These are phyloP conservation scores for Cyanoliseus patagonus DNA, from an alignment of 2,113 vertebrate species.

Conservation along the genomic window DNA sequence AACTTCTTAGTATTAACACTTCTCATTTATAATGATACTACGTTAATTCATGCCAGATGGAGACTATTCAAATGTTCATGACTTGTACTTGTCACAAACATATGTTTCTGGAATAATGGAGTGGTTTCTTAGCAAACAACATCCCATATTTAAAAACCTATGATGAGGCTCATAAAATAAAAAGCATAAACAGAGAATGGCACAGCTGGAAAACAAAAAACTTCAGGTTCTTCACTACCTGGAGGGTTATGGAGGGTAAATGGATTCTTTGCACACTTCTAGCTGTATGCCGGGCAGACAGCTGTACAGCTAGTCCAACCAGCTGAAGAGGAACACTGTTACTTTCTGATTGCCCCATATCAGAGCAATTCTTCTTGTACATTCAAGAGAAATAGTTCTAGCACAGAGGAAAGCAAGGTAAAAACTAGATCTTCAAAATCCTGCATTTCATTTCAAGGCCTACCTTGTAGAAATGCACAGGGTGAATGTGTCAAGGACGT, in stretches of 20 bases:
- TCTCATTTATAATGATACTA: slow-evolving; percentile 55
- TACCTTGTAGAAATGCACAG: neutral
- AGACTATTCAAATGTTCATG: slow-evolving; percentile 68
- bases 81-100: slow-evolving; percentile 59
- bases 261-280: neutral
- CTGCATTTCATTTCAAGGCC: neutral
- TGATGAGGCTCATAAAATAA: slow-evolving; percentile 41
- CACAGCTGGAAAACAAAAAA: slow-evolving; percentile 39
- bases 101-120: slow-evolving; percentile 71
- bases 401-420: neutral
- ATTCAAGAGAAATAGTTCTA: neutral
- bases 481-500: neutral
- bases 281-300: neutral
- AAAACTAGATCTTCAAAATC: neutral
- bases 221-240: neutral
- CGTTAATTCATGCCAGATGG: slow-evolving; percentile 71
- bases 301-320: neutral
- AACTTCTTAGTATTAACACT: slow-evolving; percentile 52
- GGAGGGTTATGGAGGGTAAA: neutral
- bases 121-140: slow-evolving; percentile 62
- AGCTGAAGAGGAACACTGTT: neutral
- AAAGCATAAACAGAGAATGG: neutral
- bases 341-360: neutral
- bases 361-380: neutral
- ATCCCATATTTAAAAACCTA: slow-evolving; percentile 65